Evolutionary conservation across 2,888 invertebrate species (phyloP), one percentile per base, ranked within the genome.

Genomic region (Eretmocerus hayati): DNA sequence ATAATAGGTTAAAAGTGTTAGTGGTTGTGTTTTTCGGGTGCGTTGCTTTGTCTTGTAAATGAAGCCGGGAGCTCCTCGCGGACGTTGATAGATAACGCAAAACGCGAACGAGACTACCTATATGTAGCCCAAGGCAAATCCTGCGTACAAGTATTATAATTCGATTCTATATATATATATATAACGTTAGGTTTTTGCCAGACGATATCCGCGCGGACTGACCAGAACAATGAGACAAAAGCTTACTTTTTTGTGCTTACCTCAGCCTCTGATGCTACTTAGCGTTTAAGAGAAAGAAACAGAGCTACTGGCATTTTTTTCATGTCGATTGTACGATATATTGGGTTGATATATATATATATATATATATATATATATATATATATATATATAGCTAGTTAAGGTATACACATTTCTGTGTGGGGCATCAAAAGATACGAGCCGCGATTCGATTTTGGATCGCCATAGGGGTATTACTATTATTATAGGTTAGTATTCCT

Each of bases 31-130:
- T 46, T 46, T 46, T 46, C 39, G 46, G 31, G 31, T 9, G 18
- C 39, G 33, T 31, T 54, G 66, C 69, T 70, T 70, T 70, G 70
- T 69, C 69, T 70, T 69, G 69, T 68, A 70, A 70, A 70, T 67
- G 70, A 70, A 70, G 66, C 66, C 59, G 62, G 60, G 61, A 63
- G 64, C 68, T 66, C 68, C 65, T 67, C 66, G 42, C 39, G 59
- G 71, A 71, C 71, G 62, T 71, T 71, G 69, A 71, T 69, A 69
- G 69, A 71, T 71, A 65, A 26, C 33, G 33, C 11, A 15, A n/a
- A 31, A 40, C 23, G 11, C 36, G n/a, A n/a, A n/a, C 26, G 26
- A 26, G 26, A 26, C 6, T 9, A 11, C 26, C 26, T 6, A 26
- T 26, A 26, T 26, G 8, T 26, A 6, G 26, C 8, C 6, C 26